These are phyloP conservation scores for Rhadina sibilatrix DNA, from an alignment of 2,113 vertebrate genomes.

Conservation along the genomic window DNA sequence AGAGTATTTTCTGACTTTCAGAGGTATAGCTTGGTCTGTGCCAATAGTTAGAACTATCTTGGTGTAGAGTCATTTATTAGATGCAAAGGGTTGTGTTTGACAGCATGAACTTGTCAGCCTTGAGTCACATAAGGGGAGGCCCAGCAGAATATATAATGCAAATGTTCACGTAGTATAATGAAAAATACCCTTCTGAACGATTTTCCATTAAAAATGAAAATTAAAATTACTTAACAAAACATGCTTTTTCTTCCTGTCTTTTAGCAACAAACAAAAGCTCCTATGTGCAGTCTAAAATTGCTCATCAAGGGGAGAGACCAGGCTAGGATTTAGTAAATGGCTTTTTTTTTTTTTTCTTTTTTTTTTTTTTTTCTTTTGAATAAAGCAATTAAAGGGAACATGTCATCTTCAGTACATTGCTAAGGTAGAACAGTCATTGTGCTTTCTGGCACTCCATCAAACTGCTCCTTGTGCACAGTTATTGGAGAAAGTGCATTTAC, in stretches of 20 bases:
- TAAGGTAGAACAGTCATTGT: slow-evolving; percentile 66
- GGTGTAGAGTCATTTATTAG: slow-evolving; percentile 6
- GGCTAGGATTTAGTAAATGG: slow-evolving; percentile 53
- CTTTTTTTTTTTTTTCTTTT: slow-evolving; percentile 23
- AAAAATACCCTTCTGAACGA: slow-evolving; percentile 63
- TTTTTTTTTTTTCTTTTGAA: slow-evolving; percentile 46
- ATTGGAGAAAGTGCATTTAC: slow-evolving; percentile 45
- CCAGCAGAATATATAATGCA: slow-evolving; percentile 27
- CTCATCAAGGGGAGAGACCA: slow-evolving; percentile 63
- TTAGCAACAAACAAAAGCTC: slow-evolving; percentile 70
- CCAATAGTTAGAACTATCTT: slow-evolving; percentile 47
- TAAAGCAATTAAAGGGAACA: slow-evolving; percentile 73
- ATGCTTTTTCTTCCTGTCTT: slow-evolving; percentile 41
- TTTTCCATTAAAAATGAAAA: slow-evolving; percentile 73
- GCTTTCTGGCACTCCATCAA: slow-evolving; percentile 58
- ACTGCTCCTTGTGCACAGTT: slow-evolving; percentile 25
- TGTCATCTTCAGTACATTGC: slow-evolving; percentile 52
- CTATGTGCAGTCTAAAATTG: slow-evolving; percentile 61
- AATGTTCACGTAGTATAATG: slow-evolving; percentile 54
- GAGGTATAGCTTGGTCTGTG: slow-evolving; percentile 36
- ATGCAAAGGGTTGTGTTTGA: slow-evolving; percentile 38
- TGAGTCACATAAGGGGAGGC: slow-evolving; percentile 28
- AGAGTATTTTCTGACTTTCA: slow-evolving; percentile 50
- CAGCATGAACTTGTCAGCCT: slow-evolving; percentile 53
- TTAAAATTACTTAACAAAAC: slow-evolving; percentile 73